phyloP scores from a whole-genome alignment of 2,113 vertebrate genomes.

The Diadophis punctatus region DNA sequence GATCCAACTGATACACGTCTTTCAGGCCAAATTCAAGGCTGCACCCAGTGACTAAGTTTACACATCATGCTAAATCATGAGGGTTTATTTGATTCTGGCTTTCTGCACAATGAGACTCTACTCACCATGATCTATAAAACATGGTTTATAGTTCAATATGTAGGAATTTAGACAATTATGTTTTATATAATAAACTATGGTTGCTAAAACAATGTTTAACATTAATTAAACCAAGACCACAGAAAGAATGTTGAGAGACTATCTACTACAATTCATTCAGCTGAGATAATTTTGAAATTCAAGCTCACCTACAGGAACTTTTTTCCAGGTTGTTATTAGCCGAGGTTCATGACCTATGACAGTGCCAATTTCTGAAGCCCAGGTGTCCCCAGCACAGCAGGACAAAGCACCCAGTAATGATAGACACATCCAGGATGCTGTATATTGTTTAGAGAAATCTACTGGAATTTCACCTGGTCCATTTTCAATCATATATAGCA shows the following conservation, averaged over 20 bases:
- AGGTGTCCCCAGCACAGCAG: conserved; percentile 88
- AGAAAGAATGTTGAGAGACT: conserved; percentile 26
- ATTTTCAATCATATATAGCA: conserved; percentile 95
- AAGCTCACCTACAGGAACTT: conserved; percentile 88
- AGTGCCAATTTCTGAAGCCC: conserved; percentile 92
- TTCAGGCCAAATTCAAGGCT: neutral
- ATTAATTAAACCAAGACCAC: neutral
- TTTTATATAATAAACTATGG: neutral
- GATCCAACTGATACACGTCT: neutral
- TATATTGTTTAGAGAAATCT: conserved; percentile 87
- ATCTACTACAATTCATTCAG: neutral
- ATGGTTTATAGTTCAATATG: neutral
- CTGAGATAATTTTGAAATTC: neutral
- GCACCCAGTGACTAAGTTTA: neutral
- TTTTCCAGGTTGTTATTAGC: conserved; percentile 91
- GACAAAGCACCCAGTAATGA: conserved; percentile 90
- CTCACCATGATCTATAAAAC: neutral
- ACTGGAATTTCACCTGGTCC: conserved; percentile 92
- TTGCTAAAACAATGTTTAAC: neutral
- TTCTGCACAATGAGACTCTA: neutral
- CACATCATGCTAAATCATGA: neutral
- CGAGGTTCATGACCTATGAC: conserved; percentile 81
- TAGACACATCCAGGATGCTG: conserved; percentile 94
- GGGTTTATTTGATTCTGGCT: neutral
- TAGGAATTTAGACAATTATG: neutral